phyloP scores from a whole-genome alignment of 2,888 invertebrate genomes.

The Anagyrus pseudococci region DNA sequence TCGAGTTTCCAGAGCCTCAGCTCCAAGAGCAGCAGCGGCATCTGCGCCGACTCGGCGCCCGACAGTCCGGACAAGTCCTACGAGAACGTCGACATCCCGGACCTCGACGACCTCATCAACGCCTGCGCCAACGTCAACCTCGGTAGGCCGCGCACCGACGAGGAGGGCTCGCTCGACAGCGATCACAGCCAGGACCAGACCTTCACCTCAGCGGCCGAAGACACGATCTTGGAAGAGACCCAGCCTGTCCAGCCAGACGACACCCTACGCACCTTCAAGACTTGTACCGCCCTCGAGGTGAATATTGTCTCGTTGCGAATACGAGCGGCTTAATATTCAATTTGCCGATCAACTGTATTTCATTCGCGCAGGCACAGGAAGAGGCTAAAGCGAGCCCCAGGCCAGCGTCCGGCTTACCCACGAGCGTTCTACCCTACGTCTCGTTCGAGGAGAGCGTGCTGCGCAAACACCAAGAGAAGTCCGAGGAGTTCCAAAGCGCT shows the following conservation, averaged over 20 bases:
- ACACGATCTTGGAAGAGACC: slow-evolving; percentile 19
- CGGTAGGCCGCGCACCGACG: slow-evolving; percentile 19
- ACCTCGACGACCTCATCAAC: slow-evolving; percentile 52
- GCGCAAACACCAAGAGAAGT: slow-evolving; percentile 12
- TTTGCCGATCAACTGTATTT: too few relatives aligned
- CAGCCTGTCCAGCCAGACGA: not conserved
- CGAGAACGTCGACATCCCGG: slow-evolving; percentile 47
- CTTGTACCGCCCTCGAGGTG: slow-evolving; percentile 27
- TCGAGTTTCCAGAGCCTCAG: slow-evolving; percentile 56
- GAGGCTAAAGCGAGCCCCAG: too few relatives aligned
- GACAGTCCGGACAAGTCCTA: slow-evolving; percentile 46
- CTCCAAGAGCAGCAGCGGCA: slow-evolving; percentile 51
- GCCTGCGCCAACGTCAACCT: slow-evolving; percentile 51
- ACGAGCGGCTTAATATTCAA: too few relatives aligned
- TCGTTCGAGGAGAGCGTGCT: slow-evolving; percentile 27
- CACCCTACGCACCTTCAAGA: slow-evolving; percentile 24
- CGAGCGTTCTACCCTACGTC: slow-evolving; percentile 18
- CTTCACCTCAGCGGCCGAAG: slow-evolving; percentile 50
- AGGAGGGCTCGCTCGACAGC: slow-evolving; percentile 8
- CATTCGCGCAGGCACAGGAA: not conserved
- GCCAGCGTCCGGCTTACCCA: too few relatives aligned
- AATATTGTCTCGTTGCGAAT: too few relatives aligned
- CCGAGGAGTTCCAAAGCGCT: slow-evolving; percentile 18
- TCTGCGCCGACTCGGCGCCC: slow-evolving; percentile 42
- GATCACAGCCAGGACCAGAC: slow-evolving; percentile 51